Base-by-base conservation (phyloP, 2,888 invertebrate species). In the Mylabris sibirica region DNA sequence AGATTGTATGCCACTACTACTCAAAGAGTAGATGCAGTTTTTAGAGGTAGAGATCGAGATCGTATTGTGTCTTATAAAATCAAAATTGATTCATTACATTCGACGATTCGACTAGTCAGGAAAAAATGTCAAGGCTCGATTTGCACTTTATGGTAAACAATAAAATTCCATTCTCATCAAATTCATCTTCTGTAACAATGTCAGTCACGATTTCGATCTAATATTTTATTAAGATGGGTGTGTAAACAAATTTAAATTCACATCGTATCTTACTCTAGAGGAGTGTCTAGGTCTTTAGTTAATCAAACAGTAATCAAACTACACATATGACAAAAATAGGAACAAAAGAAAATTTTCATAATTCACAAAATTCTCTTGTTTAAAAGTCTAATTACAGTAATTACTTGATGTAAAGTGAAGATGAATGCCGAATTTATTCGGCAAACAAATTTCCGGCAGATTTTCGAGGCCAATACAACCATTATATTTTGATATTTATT, bases 51-150 rank as follows among this genome's bases (percentile, higher is more conserved):
- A 17, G 44, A 17, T 44, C 17, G 8, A 38, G 44, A 17, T 17
- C 44, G 17, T 12, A 38, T 38, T 38, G 11, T 12, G 12, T 12
- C 3, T 12, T 14, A 12, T 12, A 44, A 17, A 44, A 44, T 44
- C 44, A 17, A 17, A 44, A 44, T 44, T 14, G n/a, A 44, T 8
- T 44, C 17, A 44, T 17, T n/a, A 44, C 8, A 17, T 44, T 44
- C n/a, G 44, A 17, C 4, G 1, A 17, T 44, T 44, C n/a, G 44
- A 17, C 4, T n/a, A 17, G 44, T 44, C 44, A n/a, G 44, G 49
- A 67, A 70, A 69, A 70, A 70, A 70, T 70, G 70, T 70, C 70
- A 70, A 70, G 70, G 70, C 59, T 60, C 38, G 53, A 41, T 60
- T 67, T 44, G 49, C 20, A 22, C 11, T 20, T 49, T 49, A 49